phyloP scores from a whole-genome alignment of 2,113 vertebrate genomes.

The Oncorhynchus keta region DNA sequence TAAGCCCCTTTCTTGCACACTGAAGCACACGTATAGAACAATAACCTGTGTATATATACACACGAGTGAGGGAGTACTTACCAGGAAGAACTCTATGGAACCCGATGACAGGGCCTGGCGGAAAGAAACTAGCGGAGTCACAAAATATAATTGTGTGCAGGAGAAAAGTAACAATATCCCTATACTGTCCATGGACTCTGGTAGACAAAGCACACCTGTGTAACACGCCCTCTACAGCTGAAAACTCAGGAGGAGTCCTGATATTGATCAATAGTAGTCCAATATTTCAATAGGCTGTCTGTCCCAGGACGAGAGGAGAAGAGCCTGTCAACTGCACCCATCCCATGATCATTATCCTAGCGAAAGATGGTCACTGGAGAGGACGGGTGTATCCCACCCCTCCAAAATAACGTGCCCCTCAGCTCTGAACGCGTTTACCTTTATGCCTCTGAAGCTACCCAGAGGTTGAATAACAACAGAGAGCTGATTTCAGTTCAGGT shows the following conservation, averaged over 20 bases:
- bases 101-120: neutral
- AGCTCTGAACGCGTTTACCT: constrained; percentile 8
- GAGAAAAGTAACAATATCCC: constrained; percentile 16
- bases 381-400: neutral
- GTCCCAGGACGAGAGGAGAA: neutral
- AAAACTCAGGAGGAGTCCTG: constrained; percentile 12
- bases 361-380: neutral
- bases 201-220: constrained; percentile 30
- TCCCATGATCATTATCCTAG: neutral
- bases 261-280: constrained; percentile 36
- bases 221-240: constrained; percentile 11
- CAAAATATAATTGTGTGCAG: neutral
- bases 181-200: constrained; percentile 1
- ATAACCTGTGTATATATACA: neutral
- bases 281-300: constrained; percentile 35
- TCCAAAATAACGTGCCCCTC: neutral
- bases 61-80: neutral
- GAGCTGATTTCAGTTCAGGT: no score
- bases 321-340: neutral
- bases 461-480: no score
- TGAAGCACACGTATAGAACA: neutral
- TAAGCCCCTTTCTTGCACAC: neutral
- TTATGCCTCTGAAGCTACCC: constrained; percentile 2
- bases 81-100: neutral
- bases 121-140: neutral